These are phyloP conservation scores for Megathymus violae DNA, from an alignment of 1,140 invertebrate genomes.

Conservation along the genomic window DNA sequence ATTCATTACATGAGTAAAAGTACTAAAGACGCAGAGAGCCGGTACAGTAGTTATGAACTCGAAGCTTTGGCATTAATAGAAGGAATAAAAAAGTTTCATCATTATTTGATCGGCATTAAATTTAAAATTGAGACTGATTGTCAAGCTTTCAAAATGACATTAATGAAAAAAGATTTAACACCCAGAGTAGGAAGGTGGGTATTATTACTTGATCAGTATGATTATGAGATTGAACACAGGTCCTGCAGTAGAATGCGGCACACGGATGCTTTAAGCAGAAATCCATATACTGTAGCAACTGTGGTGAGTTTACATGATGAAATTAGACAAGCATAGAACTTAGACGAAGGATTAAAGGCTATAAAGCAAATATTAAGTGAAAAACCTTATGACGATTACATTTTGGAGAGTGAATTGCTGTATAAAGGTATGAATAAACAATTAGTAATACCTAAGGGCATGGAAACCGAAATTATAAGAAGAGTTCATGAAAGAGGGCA, in stretches of 20 bases:
- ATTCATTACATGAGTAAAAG: constrained; percentile 54
- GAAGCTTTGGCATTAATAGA: constrained; percentile 63
- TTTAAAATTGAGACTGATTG: constrained; percentile 79
- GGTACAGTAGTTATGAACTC: too few species aligned
- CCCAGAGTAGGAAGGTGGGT: background rate
- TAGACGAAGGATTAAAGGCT: constrained; percentile 26
- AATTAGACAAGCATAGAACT: background rate
- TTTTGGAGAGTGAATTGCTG: constrained; percentile 1
- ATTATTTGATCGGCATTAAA: constrained; percentile 61
- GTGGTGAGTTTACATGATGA: background rate
- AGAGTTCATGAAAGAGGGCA: background rate
- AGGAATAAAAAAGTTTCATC: constrained; percentile 64
- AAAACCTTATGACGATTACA: constrained; percentile 5
- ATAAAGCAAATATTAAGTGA: constrained; percentile 32
- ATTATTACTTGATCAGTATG: background rate
- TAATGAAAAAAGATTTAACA: constrained; percentile 48
- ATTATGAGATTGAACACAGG: background rate
- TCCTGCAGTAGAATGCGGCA: background rate
- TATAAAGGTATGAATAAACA: background rate
- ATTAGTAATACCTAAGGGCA: background rate
- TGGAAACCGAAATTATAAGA: background rate
- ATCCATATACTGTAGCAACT: constrained; percentile 17
- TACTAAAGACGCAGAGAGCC: constrained; percentile 34
- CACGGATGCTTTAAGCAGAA: constrained; percentile 27
- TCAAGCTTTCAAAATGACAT: constrained; percentile 60